These are phyloP conservation scores for Stratiolaelaps scimitus DNA, from an alignment of 1,140 invertebrate genomes.

Conservation along the genomic window DNA sequence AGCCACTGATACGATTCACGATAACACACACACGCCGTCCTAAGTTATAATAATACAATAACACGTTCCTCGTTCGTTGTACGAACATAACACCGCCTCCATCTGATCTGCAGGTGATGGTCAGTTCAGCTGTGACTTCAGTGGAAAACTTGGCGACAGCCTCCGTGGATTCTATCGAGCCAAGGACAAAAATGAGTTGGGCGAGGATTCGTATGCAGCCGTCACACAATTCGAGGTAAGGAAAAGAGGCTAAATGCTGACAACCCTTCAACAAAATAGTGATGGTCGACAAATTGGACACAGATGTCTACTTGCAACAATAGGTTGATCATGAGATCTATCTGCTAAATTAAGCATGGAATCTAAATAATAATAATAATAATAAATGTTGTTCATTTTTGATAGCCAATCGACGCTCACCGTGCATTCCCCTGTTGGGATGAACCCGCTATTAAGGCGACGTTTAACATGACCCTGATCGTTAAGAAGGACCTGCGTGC, in stretches of 20 bases:
- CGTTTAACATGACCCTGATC: conserved; percentile 75
- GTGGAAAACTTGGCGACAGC: conserved; percentile 75
- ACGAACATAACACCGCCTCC: neutral
- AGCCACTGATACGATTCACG: too few relatives aligned
- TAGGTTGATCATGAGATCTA: too few relatives aligned
- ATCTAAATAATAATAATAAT: too few relatives aligned
- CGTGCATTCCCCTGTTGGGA: conserved; percentile 95
- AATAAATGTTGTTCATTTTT: conserved; percentile 32
- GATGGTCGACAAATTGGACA: too few relatives aligned
- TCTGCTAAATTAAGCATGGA: too few relatives aligned
- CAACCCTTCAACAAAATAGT: too few relatives aligned
- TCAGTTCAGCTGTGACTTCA: conserved; percentile 47
- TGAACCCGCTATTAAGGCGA: conserved; percentile 86
- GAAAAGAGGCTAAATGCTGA: too few relatives aligned
- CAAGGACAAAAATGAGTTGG: conserved; percentile 56
- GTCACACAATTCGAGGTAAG: conserved; percentile 69
- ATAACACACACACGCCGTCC: too few relatives aligned
- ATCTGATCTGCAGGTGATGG: neutral
- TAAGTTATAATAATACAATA: too few relatives aligned
- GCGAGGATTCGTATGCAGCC: conserved; percentile 65
- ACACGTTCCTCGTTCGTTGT: too few relatives aligned
- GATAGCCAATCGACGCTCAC: conserved; percentile 74
- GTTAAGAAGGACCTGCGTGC: conserved; percentile 58
- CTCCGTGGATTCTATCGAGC: conserved; percentile 88
- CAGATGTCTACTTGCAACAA: too few relatives aligned